Evolutionary conservation across 1,140 invertebrate genomes (phyloP).

Genomic region (Drosophila pandora): DNA sequence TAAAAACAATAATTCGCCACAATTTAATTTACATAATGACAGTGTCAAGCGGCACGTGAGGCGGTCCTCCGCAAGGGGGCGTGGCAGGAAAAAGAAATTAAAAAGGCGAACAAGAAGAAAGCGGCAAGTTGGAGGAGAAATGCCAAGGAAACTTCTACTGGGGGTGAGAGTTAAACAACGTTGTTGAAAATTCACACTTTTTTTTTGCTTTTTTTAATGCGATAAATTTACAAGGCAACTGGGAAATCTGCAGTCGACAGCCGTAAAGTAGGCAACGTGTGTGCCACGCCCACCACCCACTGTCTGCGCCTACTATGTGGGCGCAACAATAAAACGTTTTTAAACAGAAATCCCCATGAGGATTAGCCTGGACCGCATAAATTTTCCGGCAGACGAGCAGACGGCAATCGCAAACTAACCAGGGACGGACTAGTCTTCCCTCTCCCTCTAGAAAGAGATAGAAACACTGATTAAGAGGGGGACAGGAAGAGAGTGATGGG

Average conservation of each 20-base stretch:
- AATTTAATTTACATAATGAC: conserved; percentile 82
- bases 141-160: neutral
- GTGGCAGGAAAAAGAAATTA: conserved; percentile 50
- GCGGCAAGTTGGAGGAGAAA: neutral
- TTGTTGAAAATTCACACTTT: conserved; percentile 68
- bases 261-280: conserved; percentile 56
- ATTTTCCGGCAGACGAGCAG: conserved; percentile 49
- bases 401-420: conserved; percentile 23
- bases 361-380: conserved; percentile 78
- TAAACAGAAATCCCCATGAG: conserved; percentile 74
- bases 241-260: conserved; percentile 81
- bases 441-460: too few species aligned
- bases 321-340: conserved; percentile 74
- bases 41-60: conserved; percentile 62
- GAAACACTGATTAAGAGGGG: neutral
- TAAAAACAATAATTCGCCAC: conserved; percentile 79
- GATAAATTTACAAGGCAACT: conserved; percentile 81
- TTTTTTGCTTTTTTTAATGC: conserved; percentile 61
- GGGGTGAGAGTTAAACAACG: conserved; percentile 2
- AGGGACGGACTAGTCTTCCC: conserved; percentile 12
- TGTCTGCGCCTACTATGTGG: conserved; percentile 51
- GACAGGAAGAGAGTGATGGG: neutral
- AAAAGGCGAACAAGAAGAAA: conserved; percentile 22
- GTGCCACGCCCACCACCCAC: conserved; percentile 19
- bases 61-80: neutral